Percentiles rank a stretch among this genome's conserved stretches.
Evolutionary conservation across 37 sponge, comb jelly and placozoan species (phyloP).

Genomic region (Geodia barretti): DNA sequence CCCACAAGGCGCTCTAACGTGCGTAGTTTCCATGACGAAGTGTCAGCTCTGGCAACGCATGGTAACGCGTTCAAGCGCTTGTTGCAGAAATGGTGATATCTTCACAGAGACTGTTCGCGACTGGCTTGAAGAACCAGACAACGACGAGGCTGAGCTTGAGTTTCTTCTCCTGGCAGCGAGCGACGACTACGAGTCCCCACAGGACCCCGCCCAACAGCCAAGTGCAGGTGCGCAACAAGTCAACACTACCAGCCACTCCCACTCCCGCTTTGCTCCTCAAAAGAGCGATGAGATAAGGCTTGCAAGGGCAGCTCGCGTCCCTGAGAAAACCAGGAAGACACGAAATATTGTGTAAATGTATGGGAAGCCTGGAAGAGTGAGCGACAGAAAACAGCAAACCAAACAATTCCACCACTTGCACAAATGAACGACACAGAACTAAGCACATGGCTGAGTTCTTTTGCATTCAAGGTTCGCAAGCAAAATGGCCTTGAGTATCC

Average conservation of each 20-base stretch:
- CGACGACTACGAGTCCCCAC: not conserved
- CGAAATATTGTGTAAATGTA: not conserved
- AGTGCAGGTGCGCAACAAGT: not conserved
- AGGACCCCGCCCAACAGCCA: not conserved
- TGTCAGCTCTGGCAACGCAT: too few relatives aligned
- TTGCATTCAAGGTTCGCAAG: not conserved
- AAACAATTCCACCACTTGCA: not conserved
- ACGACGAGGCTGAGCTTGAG: not conserved
- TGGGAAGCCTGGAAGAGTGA: not conserved
- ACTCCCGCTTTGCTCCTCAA: not conserved
- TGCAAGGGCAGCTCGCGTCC: not conserved
- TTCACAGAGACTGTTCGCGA: not conserved
- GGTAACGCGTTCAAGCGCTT: too few relatives aligned
- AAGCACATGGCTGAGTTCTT: not conserved
- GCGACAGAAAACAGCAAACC: not conserved
- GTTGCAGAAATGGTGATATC: too few relatives aligned
- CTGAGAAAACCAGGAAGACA: not conserved
- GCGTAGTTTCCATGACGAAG: too few relatives aligned
- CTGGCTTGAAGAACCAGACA: not conserved
- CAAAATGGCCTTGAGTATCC: not conserved
- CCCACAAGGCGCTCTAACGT: too few relatives aligned
- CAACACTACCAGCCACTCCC: not conserved
- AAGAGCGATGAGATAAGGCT: not conserved
- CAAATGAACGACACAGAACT: not conserved
- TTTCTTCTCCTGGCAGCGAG: not conserved